Evolutionary conservation across 2,113 vertebrate genomes (phyloP).

Genomic region (Xerus inauris): DNA sequence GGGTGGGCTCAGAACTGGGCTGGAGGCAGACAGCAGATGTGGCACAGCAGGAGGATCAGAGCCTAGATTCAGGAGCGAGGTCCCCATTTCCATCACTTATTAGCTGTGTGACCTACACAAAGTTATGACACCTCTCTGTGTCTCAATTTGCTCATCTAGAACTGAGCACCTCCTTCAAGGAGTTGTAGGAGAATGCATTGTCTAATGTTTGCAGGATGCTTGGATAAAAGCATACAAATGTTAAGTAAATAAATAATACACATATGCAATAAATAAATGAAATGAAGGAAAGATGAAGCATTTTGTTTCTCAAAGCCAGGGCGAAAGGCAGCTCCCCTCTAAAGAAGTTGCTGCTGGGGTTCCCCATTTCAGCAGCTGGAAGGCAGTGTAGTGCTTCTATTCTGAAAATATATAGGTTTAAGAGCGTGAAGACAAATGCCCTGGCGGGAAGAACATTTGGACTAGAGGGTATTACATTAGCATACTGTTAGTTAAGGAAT

Average conservation of each 20-base stretch:
- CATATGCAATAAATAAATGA: background rate
- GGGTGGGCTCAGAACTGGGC: background rate
- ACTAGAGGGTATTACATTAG: constrained; percentile 42
- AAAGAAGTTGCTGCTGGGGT: background rate
- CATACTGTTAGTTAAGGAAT: constrained; percentile 61
- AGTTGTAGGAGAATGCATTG: background rate
- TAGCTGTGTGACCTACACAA: background rate
- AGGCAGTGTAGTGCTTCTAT: background rate
- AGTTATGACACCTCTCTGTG: background rate
- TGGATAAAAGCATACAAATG: background rate
- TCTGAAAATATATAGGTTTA: background rate
- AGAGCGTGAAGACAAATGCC: constrained; percentile 33
- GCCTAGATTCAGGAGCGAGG: background rate
- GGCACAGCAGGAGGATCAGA: background rate
- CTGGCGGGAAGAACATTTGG: background rate
- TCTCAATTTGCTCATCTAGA: background rate
- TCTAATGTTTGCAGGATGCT: background rate
- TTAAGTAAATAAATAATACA: background rate
- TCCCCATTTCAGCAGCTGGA: background rate
- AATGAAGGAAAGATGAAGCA: background rate
- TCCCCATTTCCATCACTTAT: background rate
- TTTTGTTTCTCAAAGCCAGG: background rate
- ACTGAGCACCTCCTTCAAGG: background rate
- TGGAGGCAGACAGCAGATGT: background rate
- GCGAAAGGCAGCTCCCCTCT: background rate